Percentiles rank a stretch among this genome's conserved stretches.
Evolutionary conservation across 1,140 invertebrate genomes (phyloP).

Genomic region (Mycetomoellerius zeteki): DNA sequence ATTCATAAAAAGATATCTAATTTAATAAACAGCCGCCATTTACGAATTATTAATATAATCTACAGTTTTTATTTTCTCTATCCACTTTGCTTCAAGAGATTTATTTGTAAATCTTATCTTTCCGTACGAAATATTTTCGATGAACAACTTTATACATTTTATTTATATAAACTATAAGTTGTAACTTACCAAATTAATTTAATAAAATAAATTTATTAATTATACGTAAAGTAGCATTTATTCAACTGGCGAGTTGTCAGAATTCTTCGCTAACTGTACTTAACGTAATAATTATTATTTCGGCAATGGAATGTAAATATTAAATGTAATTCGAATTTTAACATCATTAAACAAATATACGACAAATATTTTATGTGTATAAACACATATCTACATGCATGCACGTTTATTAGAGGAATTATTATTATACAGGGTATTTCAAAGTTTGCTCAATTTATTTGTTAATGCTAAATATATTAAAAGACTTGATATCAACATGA

Average conservation of each 20-base stretch:
- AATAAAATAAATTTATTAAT: neutral
- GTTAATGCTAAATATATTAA: neutral
- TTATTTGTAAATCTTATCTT: neutral
- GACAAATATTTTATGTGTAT: neutral
- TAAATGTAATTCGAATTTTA: neutral
- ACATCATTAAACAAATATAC: neutral
- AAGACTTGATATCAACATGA: neutral
- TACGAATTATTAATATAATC: neutral
- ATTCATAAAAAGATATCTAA: neutral
- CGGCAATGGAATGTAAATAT: neutral
- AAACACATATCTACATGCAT: too few species aligned
- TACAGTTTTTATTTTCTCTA: neutral
- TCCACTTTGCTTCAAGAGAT: too few species aligned
- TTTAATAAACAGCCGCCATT: neutral
- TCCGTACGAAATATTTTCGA: neutral
- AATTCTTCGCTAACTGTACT: neutral
- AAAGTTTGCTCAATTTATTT: neutral
- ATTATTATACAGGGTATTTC: neutral
- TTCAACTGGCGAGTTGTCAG: neutral
- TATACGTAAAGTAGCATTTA: neutral
- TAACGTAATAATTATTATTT: neutral
- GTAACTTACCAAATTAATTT: neutral
- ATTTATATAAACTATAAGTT: neutral
- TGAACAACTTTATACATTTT: neutral
- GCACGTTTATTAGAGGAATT: neutral